Base-by-base conservation (phyloP, 2,888 invertebrate species). In the Epistrophe grossulariae region DNA sequence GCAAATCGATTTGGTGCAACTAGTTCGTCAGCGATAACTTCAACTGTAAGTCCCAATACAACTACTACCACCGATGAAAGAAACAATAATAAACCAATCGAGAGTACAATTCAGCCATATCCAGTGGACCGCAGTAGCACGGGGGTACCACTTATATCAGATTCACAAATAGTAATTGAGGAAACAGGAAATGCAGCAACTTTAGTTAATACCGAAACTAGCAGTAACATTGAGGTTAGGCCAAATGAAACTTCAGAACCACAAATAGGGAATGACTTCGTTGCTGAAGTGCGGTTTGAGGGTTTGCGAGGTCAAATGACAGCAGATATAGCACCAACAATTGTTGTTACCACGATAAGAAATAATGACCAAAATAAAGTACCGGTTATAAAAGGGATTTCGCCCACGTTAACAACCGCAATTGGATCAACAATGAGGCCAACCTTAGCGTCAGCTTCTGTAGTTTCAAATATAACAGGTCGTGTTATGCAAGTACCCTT, bases 401-500 rank as follows among this genome's bases (percentile, higher is more conserved):
- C 48, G 19, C 28, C 72, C 48, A 73, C 60, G 19, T 66, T 66
- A 24, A 79, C 77, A 38, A 72, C 70, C 13, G 57, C 82, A 35
- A 74, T 71, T 38, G 11, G 60, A n/a, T 17, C 62, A 64, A 68
- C 73, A 78, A 64, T 81, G 4, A 59, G 52, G 59, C 52, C 84
- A 50, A 62, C 77, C 19, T 6, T 9, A 17, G 9, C 17, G 4
- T 48, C 72, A 35, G 17, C 59, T 10, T 60, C 74, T 17, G 15
- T 19, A 60, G 70, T 57, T 35, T 66, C 79, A 74, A 82, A 79
- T 59, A 70, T 91, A 38, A 91, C 90, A 50, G 92, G 91, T 48
- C 92, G 92, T 73, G 91, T 92, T 72, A 92, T 92, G 88, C 91
- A 92, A 91, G 92, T 91, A 57, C 92, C 91, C 28, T 72, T 91